Base-by-base conservation (phyloP, 2,797 vertebrate genomes). In the Melanotaenia boesemani region DNA sequence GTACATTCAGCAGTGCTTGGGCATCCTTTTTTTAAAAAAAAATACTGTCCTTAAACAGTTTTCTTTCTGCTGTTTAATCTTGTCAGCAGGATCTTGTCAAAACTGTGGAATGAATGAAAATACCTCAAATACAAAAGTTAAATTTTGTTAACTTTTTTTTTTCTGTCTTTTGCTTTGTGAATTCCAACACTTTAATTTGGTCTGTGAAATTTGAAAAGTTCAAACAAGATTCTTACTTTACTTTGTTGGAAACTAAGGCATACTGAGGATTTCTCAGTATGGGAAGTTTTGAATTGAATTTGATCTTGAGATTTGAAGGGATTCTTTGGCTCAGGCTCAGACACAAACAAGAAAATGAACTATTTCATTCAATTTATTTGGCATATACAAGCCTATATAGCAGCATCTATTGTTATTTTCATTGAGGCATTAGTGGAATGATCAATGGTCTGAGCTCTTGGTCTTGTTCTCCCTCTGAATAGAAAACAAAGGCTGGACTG, bases 311-410 rank as follows among this genome's bases (percentile, higher is more conserved):
- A 48, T 78, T 76, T 81, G 77, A 74, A 75, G 66, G 37, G 60
- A 89, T 90, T 89, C 87, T 82, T 81, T 83, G 59, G 84, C 91
- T 90, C 16, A 65, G 78, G 67, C 73, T 80, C 15, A 0, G 52
- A 88, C 5, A 84, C 55, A 63, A 63, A 7, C 22, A 50, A 58
- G n/a, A 60, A 36, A 26, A 52, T 61, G 13, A 72, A 37, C 65
- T 22, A 67, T 72, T 30, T 12, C 28, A 68, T 71, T 67, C 60
- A 57, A 26, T 62, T 37, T 12, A 22, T 37, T 22, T 81, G 63
- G 55, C 24, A 34, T 57, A 2, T 32, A 18, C 9, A 5, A 65
- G 20, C 36, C 30, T 73, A 50, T 56, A 20, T 36, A 11, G 5
- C 6, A 0, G 64, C 41, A 76, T 41, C 11, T 54, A 13, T 63